A percentile compares a stretch with the other conserved stretches of the same genome.
Evolutionary conservation across 2,888 invertebrate species (phyloP).

Genomic region (Hypomecis punctinalis): DNA sequence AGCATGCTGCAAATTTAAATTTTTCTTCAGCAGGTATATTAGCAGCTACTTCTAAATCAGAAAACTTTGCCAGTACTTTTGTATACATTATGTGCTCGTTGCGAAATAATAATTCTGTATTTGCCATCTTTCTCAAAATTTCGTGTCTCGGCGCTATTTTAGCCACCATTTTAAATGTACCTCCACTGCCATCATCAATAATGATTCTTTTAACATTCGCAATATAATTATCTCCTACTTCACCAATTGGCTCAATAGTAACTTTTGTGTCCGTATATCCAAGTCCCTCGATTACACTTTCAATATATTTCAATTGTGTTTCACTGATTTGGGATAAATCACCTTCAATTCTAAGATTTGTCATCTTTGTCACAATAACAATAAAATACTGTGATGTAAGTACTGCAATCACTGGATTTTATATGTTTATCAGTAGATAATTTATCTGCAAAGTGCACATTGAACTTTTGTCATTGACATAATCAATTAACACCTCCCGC

Average conservation of each 20-base stretch:
- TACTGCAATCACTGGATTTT: not conserved
- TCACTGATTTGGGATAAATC: slow-evolving; percentile 39
- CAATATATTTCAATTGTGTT: slow-evolving; percentile 35
- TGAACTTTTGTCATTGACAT: no score
- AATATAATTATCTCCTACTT: slow-evolving; percentile 50
- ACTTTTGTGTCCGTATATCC: slow-evolving; percentile 39
- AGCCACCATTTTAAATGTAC: slow-evolving; percentile 52
- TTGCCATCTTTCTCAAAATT: slow-evolving; percentile 34
- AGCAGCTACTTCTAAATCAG: slow-evolving; percentile 46
- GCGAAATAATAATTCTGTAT: slow-evolving; percentile 42
- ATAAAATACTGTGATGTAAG: not conserved
- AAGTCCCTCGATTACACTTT: slow-evolving; percentile 31
- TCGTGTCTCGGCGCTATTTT: slow-evolving; percentile 52
- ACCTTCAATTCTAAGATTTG: slow-evolving; percentile 37
- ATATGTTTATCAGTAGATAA: slow-evolving; percentile 13
- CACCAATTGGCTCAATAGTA: slow-evolving; percentile 39
- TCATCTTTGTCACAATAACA: slow-evolving; percentile 29
- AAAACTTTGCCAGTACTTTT: slow-evolving; percentile 51
- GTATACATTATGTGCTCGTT: slow-evolving; percentile 58
- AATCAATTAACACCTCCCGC: no score
- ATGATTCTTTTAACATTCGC: slow-evolving; percentile 48
- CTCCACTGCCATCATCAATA: slow-evolving; percentile 42
- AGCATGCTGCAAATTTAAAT: slow-evolving; percentile 52
- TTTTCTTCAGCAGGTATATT: slow-evolving; percentile 48
- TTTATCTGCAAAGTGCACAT: not conserved